Conservation (phyloP, 2,797 vertebrate genomes). For the Ctenopoma multispine region DNA sequence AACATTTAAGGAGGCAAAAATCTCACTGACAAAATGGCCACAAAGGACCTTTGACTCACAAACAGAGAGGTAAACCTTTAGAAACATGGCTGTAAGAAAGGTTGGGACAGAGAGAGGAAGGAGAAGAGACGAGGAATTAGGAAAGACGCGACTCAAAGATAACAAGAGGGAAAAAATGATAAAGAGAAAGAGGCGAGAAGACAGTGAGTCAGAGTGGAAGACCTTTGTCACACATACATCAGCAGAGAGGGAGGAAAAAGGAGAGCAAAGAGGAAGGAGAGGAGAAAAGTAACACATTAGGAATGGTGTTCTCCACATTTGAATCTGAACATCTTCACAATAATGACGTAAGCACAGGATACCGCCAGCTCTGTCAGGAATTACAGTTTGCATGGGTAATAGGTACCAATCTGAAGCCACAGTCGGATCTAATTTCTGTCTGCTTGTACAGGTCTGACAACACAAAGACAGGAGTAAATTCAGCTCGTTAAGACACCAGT, state of each 20-base stretch:
- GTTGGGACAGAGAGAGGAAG: conserved; percentile 6
- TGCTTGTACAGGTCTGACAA: neutral
- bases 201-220: neutral
- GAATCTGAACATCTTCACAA: neutral
- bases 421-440: neutral
- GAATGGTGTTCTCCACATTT: neutral
- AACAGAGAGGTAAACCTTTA: conserved; percentile 24
- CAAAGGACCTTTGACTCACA: conserved; percentile 56
- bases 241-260: neutral
- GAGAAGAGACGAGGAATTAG: conserved; percentile 34
- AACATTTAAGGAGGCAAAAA: conserved; percentile 22
- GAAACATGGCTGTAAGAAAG: conserved; percentile 22
- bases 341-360: neutral
- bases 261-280: neutral
- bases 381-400: neutral
- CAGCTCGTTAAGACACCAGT: no score
- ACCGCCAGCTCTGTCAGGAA: neutral
- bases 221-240: conserved; percentile 22
- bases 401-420: neutral
- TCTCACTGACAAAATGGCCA: conserved; percentile 69
- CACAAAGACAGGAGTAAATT: neutral
- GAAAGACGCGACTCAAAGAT: conserved; percentile 40
- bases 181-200: conserved; percentile 9
- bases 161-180: conserved; percentile 9
- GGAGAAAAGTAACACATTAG: neutral